Conservation (phyloP, 2,113 vertebrate genomes). For the Cariama cristata region DNA sequence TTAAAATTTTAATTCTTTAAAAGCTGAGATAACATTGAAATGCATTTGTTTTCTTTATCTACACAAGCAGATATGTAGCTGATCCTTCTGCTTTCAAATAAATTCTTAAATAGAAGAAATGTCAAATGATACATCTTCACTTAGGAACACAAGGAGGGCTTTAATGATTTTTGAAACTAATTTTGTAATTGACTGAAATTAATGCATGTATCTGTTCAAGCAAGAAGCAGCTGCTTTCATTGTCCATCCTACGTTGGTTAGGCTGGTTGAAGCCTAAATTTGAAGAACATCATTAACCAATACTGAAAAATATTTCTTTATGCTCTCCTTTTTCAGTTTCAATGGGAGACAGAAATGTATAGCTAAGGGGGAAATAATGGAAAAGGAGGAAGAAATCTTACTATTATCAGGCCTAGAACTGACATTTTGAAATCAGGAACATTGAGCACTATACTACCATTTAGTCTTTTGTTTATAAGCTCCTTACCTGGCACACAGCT, state of each 20-base stretch:
- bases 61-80: background rate
- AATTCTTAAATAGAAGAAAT: background rate
- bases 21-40: background rate
- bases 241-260: background rate
- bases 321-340: background rate
- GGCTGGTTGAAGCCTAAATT: background rate
- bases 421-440: background rate
- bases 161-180: background rate
- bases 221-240: background rate
- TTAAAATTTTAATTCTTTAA: background rate
- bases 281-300: background rate
- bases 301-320: background rate
- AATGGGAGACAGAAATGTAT: background rate
- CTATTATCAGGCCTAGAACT: background rate
- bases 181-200: background rate
- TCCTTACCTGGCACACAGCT: constrained; percentile 91
- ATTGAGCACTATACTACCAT: background rate
- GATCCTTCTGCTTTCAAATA: background rate
- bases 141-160: background rate
- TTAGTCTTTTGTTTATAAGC: background rate
- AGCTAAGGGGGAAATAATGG: background rate
- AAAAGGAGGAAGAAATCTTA: background rate
- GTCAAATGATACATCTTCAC: background rate
- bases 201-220: background rate
- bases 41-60: background rate